These are phyloP conservation scores for Epizoanthus illoricatus DNA, from an alignment of 92 coral and sea anemone species.

Conservation along the genomic window DNA sequence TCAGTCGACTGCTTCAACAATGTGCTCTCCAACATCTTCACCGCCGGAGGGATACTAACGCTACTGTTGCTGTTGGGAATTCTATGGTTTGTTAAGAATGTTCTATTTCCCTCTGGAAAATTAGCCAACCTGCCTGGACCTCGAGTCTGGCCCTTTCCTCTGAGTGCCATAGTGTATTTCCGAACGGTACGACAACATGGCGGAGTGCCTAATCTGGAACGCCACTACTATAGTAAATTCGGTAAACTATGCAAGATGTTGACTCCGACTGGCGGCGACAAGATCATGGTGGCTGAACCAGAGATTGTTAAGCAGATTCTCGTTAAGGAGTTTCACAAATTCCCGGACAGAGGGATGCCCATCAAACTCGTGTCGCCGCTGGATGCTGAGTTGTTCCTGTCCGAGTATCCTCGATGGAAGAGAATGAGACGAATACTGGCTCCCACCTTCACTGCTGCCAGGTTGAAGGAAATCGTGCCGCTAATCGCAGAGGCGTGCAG, in stretches of 20 bases:
- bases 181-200: conserved; percentile 34
- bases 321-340: conserved; percentile 56
- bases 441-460: conserved; percentile 52
- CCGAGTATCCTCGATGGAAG: conserved; percentile 57
- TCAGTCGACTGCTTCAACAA: not conserved
- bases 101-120: not conserved
- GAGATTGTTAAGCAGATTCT: conserved; percentile 57
- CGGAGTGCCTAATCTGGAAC: conserved; percentile 41
- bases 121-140: conserved; percentile 51
- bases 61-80: not conserved
- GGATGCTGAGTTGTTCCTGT: conserved; percentile 53
- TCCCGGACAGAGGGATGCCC: conserved; percentile 51
- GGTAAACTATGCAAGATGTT: conserved; percentile 47
- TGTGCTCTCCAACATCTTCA: not conserved
- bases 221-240: conserved; percentile 43
- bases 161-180: conserved; percentile 35
- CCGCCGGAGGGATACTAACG: not conserved
- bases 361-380: conserved; percentile 55
- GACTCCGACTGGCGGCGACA: conserved; percentile 24
- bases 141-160: conserved; percentile 46
- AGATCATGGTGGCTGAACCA: conserved; percentile 51
- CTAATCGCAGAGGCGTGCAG: conserved; percentile 42
- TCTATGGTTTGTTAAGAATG: not conserved
- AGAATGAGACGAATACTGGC: conserved; percentile 47
- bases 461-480: conserved; percentile 43